Conservation (phyloP, 2,888 invertebrate genomes). For the Dichetophora obliterata region DNA sequence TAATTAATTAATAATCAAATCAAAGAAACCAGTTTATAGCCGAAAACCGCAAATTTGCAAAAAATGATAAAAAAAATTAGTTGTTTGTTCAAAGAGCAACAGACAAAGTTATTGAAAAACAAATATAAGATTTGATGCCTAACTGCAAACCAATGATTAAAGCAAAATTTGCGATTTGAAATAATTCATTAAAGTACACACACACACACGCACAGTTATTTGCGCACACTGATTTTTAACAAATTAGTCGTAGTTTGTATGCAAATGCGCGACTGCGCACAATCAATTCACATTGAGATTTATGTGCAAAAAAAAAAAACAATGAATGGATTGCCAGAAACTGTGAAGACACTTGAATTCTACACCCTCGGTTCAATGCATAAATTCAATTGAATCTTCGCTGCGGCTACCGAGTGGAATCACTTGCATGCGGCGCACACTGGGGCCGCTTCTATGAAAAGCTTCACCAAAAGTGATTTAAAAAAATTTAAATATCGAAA, state of each 20-base stretch:
- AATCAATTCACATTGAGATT: conserved; percentile 31
- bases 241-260: conserved; percentile 18
- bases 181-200: conserved; percentile 3
- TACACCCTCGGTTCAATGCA: no score
- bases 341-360: conserved; percentile 1
- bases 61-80: neutral
- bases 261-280: conserved; percentile 36
- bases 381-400: no score
- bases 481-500: no score
- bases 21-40: neutral
- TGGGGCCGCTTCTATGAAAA: no score
- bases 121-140: neutral
- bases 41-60: neutral
- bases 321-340: no score
- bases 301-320: neutral
- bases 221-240: no score
- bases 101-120: neutral
- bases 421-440: no score
- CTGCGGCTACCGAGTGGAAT: no score
- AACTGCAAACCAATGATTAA: conserved; percentile 8
- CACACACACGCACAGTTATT: neutral
- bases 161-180: neutral
- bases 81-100: neutral
- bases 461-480: no score
- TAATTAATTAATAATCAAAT: neutral